phyloP scores from a whole-genome alignment of 1,140 invertebrate species.

The Rhizoglyphus robini region DNA sequence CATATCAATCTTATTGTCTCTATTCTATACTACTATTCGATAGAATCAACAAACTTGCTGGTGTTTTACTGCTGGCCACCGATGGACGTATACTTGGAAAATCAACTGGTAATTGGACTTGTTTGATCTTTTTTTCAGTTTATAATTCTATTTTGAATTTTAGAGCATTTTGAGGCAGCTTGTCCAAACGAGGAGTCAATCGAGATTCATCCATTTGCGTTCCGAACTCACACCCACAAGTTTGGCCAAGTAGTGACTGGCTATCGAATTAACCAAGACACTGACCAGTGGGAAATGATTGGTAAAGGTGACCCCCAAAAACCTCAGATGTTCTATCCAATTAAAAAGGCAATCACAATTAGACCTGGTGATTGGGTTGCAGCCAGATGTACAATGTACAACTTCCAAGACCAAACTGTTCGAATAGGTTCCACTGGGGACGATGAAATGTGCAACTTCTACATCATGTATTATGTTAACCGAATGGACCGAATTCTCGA shows the following conservation, averaged over 20 bases:
- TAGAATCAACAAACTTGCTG: conserved; percentile 58
- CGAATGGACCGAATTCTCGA: conserved; percentile 52
- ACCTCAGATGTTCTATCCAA: conserved; percentile 88
- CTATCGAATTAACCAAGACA: conserved; percentile 55
- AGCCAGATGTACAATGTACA: conserved; percentile 80
- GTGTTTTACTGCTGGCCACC: conserved; percentile 71
- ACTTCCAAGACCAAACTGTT: conserved; percentile 46
- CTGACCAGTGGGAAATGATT: conserved; percentile 53
- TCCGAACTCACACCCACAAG: conserved; percentile 80
- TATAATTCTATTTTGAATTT: not conserved
- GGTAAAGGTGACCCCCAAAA: conserved; percentile 80
- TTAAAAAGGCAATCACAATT: conserved; percentile 42
- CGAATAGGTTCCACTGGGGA: conserved; percentile 67
- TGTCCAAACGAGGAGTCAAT: conserved; percentile 66
- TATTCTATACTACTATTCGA: not conserved
- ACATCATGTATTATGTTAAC: conserved; percentile 93
- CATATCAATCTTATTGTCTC: not conserved
- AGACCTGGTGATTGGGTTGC: conserved; percentile 60
- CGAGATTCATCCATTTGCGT: conserved; percentile 82
- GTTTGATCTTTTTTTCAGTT: no score
- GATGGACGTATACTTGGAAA: conserved; percentile 56
- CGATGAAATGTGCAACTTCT: conserved; percentile 99
- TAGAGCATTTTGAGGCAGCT: conserved; percentile 68
- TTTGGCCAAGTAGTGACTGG: conserved; percentile 74
- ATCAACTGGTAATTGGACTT: conserved; percentile 32